Evolutionary conservation across 2,888 invertebrate genomes (phyloP).

Genomic region (Eupithecia subfuscata): DNA sequence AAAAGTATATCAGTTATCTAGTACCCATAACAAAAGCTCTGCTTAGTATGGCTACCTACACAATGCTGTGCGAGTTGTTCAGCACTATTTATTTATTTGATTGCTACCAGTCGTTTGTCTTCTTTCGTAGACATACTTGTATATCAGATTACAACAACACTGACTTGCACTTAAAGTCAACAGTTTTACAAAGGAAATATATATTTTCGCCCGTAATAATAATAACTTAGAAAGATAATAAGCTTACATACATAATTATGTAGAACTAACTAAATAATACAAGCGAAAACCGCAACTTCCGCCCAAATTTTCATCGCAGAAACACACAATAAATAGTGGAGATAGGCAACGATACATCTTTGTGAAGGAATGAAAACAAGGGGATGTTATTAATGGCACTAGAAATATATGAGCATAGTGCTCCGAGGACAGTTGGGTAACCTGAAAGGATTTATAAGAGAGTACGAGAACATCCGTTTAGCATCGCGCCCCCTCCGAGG

Average conservation of each 20-base stretch:
- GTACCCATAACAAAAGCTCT: not conserved
- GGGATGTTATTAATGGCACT: constrained; percentile 32
- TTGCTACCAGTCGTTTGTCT: too few relatives aligned
- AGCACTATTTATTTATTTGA: too few relatives aligned
- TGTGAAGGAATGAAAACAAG: constrained; percentile 39
- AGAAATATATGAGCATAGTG: constrained; percentile 29
- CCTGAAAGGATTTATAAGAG: too few relatives aligned
- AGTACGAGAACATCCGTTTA: too few relatives aligned
- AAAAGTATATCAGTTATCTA: not conserved
- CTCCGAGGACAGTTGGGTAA: constrained; percentile 12
- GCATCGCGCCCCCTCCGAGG: too few relatives aligned
- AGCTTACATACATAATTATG: not conserved
- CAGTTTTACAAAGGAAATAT: not conserved
- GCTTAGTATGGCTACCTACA: too few relatives aligned
- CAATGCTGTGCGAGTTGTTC: too few relatives aligned
- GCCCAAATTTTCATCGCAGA: constrained; percentile 18
- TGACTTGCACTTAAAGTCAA: too few relatives aligned
- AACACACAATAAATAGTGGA: constrained; percentile 28
- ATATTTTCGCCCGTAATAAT: not conserved
- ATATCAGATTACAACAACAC: too few relatives aligned
- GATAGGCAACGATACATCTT: constrained; percentile 36
- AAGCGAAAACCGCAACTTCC: constrained; percentile 8
- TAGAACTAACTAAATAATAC: not conserved
- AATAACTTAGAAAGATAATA: not conserved
- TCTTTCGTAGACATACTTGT: too few relatives aligned